These are phyloP conservation scores for Diogma glabrata DNA, from an alignment of 2,888 invertebrate genomes.

Conservation along the genomic window DNA sequence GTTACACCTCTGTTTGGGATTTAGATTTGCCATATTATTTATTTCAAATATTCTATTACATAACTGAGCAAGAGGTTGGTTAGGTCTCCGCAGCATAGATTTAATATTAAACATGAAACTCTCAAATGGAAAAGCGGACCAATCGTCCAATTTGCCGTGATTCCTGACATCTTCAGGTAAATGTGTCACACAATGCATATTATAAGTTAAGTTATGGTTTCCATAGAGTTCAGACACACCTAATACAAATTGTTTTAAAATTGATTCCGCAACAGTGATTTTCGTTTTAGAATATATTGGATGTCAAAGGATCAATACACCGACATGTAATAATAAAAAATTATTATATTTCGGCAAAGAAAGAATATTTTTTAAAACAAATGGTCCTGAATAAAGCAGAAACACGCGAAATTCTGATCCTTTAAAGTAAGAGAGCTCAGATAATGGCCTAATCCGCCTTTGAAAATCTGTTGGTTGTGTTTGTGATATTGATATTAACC, in stretches of 20 bases:
- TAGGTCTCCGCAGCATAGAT: background rate
- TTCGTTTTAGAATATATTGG: background rate
- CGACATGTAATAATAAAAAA: background rate
- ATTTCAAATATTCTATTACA: background rate
- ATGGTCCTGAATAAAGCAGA: background rate
- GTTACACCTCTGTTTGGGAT: background rate
- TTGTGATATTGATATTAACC: background rate
- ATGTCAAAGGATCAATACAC: background rate
- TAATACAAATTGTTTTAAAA: background rate
- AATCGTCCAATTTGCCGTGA: background rate
- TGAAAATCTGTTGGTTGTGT: conserved; percentile 8
- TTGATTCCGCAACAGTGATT: background rate
- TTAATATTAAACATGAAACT: background rate
- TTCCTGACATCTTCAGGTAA: background rate
- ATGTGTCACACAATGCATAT: conserved; percentile 2
- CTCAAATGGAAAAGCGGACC: background rate
- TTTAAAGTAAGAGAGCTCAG: conserved; percentile 1
- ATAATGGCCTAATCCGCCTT: background rate
- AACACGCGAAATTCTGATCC: conserved; percentile 4
- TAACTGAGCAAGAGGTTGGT: background rate
- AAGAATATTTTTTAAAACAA: background rate
- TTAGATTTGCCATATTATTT: background rate
- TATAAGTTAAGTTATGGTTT: background rate
- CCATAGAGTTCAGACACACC: background rate
- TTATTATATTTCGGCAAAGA: background rate